phyloP scores from a whole-genome alignment of 2,797 vertebrate genomes.

The Crenuchus spilurus region DNA sequence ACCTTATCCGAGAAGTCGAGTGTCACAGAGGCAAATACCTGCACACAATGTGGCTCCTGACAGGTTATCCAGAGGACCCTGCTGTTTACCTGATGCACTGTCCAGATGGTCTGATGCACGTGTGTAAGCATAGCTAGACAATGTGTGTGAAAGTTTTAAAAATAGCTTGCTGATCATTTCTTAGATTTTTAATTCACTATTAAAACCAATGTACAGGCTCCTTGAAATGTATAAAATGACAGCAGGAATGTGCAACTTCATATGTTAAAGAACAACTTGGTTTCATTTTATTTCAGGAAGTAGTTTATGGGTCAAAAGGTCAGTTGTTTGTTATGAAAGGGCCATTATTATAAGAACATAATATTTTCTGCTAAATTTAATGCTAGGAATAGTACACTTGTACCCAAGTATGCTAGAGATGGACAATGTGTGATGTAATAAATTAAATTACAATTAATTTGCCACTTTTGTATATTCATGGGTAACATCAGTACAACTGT shows the following conservation, averaged over 20 bases:
- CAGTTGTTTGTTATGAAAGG: background rate
- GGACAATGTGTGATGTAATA: no score
- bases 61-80: background rate
- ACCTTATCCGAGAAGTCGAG: background rate
- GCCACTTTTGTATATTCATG: no score
- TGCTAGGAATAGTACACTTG: no score
- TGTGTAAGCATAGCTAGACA: background rate
- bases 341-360: background rate
- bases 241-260: slow-evolving; percentile 19
- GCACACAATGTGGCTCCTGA: background rate
- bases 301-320: background rate
- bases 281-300: background rate
- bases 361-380: background rate
- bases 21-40: slow-evolving; percentile 1
- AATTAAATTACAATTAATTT: no score
- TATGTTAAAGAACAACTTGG: background rate
- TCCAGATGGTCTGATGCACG: background rate
- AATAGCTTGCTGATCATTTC: background rate
- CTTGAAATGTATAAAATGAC: no score
- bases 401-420: no score
- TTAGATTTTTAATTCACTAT: background rate
- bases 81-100: background rate
- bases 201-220: no score
- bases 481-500: no score
- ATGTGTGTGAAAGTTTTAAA: background rate